Evolutionary conservation across 2,888 invertebrate genomes (phyloP).

Genomic region (Eristalis arbustorum): DNA sequence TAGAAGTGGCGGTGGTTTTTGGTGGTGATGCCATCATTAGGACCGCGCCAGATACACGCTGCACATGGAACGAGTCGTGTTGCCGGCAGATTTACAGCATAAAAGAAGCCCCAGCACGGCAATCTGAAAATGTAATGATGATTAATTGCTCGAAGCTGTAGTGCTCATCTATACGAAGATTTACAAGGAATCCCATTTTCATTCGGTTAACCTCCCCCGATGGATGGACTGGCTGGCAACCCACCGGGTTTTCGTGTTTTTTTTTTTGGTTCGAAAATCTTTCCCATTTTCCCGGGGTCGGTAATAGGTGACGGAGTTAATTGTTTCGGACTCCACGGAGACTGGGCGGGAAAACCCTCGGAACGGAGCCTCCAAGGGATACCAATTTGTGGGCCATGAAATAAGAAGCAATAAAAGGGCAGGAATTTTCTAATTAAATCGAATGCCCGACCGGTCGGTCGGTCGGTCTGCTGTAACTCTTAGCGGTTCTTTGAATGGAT

Average conservation of each 20-base stretch:
- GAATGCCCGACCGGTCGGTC: not conserved
- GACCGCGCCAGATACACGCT: conserved; percentile 5
- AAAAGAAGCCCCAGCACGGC: conserved; percentile 19
- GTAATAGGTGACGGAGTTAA: conserved; percentile 64
- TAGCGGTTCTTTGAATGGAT: conserved; percentile 48
- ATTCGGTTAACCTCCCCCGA: not conserved
- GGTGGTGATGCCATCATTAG: conserved; percentile 54
- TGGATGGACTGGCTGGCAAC: not conserved
- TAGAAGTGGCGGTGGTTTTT: conserved; percentile 22
- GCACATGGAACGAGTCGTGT: conserved; percentile 1
- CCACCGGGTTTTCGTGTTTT: not conserved
- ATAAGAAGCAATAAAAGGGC: conserved; percentile 22
- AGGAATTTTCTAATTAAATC: conserved; percentile 64
- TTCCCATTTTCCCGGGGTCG: conserved; percentile 31
- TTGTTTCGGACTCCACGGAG: conserved; percentile 37
- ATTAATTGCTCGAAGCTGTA: conserved; percentile 62
- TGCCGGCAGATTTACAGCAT: conserved; percentile 6
- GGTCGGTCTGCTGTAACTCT: conserved; percentile 21
- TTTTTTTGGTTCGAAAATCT: conserved; percentile 11
- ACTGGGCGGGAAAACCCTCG: not conserved
- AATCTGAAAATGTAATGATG: conserved; percentile 67
- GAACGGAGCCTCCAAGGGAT: conserved; percentile 27
- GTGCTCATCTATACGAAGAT: conserved; percentile 59
- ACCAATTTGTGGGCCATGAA: conserved; percentile 37
- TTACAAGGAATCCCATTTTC: conserved; percentile 60